Base-by-base conservation (phyloP, 1,140 invertebrate genomes). In the Galendromus occidentalis region DNA sequence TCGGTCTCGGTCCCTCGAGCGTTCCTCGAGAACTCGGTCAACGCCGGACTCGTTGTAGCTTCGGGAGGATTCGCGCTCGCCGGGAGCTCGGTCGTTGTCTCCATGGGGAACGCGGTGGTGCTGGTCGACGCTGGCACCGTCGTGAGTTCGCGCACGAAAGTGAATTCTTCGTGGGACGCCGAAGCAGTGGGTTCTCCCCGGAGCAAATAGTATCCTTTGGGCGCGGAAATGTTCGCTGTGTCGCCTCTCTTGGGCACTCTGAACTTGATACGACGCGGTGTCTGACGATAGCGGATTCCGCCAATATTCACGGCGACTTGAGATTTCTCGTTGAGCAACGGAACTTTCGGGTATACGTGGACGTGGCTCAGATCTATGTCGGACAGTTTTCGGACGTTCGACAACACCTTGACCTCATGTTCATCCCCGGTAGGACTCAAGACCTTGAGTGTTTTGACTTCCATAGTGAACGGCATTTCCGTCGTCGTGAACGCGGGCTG, bases 91-190 rank as follows among this genome's bases (percentile, higher is more conserved):
- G 51, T 59, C 33, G 51, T 59, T 9, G 12, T 25, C 12, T 59
- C 22, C 2, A 39, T 39, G 4, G 9, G 9, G 33, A 9, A 39
- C 4, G 33, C 33, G 33, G 4, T 39, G 4, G 51, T 59, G 25
- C 25, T 59, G 4, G 51, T 4, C 14, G 51, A 29, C 12, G 51
- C 51, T 6, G 51, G 51, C n/a, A 59, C 25, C 1, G 51, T 59
- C 2, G 51, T 59, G 1, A 20, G 25, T 33, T 59, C 14, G 51
- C 51, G 51, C 25, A 59, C 51, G 22, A 59, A 59, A 20, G 51
- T 59, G 9, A 59, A 59, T 22, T 59, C 51, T 29, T 59, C 51
- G 33, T 59, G 51, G 14, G 51, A 59, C 22, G 51, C 51, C n/a
- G 51, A 59, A 20, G 51, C 51, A 2, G 51, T 33, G 6, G 51